Conservation (phyloP, 1,140 invertebrate species). For the Drosophila littoralis region DNA sequence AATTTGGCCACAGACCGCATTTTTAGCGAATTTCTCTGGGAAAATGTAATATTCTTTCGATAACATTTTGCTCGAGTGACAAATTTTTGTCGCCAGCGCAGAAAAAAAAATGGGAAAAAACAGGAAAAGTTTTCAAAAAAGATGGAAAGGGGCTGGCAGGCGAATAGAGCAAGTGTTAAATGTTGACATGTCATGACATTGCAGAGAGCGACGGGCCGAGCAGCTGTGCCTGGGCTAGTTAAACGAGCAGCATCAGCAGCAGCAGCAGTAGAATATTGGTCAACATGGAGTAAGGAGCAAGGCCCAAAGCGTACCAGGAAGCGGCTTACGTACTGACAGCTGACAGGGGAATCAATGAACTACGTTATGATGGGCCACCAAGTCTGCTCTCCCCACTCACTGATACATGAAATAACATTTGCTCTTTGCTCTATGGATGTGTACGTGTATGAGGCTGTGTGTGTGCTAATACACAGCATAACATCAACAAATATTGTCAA, state of each 20-base stretch:
- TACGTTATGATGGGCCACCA: constrained; percentile 68
- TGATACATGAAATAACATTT: constrained; percentile 62
- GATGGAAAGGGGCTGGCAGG: constrained; percentile 28
- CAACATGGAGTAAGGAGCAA: constrained; percentile 42
- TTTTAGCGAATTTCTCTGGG: constrained; percentile 22
- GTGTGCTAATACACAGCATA: constrained; percentile 56
- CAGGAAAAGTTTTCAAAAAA: constrained; percentile 64
- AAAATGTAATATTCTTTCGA: constrained; percentile 75
- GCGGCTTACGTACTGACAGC: constrained; percentile 79
- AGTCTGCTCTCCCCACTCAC: constrained; percentile 20
- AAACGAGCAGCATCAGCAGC: constrained; percentile 25
- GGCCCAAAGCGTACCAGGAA: constrained; percentile 52
- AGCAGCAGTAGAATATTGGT: constrained; percentile 51
- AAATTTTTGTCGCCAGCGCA: constrained; percentile 66
- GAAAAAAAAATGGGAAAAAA: constrained; percentile 38
- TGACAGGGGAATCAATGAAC: constrained; percentile 80
- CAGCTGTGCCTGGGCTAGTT: constrained; percentile 46
- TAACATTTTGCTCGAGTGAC: constrained; percentile 76
- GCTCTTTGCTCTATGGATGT: constrained; percentile 14
- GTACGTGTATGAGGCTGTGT: constrained; percentile 14
- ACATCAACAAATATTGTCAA: constrained; percentile 80
- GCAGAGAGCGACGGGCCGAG: constrained; percentile 56
- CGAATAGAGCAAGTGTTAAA: constrained; percentile 71
- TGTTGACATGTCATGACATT: constrained; percentile 82
- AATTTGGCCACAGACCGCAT: constrained; percentile 33